Percentiles rank a stretch among this genome's conserved stretches.
Conservation (phyloP, 2,113 vertebrate genomes). For the Erythrocebus patas region DNA sequence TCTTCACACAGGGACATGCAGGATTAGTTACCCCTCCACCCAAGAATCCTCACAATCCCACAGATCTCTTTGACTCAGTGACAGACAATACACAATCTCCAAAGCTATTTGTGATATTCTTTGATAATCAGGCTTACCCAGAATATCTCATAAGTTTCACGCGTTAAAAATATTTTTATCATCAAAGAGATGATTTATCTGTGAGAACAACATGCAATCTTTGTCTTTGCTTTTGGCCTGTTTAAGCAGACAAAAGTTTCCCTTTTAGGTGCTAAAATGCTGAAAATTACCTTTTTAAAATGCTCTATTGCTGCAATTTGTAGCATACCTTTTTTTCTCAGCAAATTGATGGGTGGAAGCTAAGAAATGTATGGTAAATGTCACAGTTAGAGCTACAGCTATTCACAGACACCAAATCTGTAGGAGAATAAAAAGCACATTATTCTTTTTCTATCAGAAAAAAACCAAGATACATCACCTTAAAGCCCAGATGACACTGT, state of each 20-base stretch:
- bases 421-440: not conserved
- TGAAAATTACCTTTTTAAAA: not conserved
- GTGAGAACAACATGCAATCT: not conserved
- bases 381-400: not conserved
- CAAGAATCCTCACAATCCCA: slow-evolving; percentile 57
- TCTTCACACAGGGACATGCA: slow-evolving; percentile 55
- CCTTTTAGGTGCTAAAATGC: not conserved
- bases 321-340: not conserved
- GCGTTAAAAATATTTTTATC: not conserved
- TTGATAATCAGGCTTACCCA: slow-evolving; percentile 89
- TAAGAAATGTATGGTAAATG: not conserved
- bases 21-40: slow-evolving; percentile 79
- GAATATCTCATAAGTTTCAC: slow-evolving; percentile 90
- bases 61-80: slow-evolving; percentile 85
- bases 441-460: not conserved
- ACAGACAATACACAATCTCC: slow-evolving; percentile 75
- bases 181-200: slow-evolving; percentile 79
- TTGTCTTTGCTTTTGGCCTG: not conserved
- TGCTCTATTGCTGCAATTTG: not conserved
- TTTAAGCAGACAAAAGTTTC: not conserved
- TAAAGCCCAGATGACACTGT: not conserved
- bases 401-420: not conserved
- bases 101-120: slow-evolving; percentile 87
- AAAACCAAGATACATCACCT: not conserved
- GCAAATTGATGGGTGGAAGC: not conserved